A percentile compares a stretch with the other conserved stretches of the same genome.
Evolutionary conservation across 2,797 vertebrate species (phyloP).

Genomic region (Apogon hyalosoma): DNA sequence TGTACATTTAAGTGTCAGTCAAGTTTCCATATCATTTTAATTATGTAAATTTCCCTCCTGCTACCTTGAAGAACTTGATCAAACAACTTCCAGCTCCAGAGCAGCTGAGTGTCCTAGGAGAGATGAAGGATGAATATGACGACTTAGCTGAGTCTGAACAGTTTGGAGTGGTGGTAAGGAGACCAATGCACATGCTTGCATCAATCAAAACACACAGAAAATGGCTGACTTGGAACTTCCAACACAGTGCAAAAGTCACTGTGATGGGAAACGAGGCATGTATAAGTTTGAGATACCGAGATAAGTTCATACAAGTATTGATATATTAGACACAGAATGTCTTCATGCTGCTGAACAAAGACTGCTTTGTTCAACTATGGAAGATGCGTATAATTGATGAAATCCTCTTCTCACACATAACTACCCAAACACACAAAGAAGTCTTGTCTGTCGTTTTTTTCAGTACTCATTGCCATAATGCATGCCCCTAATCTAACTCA

Average conservation of each 20-base stretch:
- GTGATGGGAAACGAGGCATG: conserved; percentile 15
- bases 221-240: conserved; percentile 32
- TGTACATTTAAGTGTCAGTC: not conserved
- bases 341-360: conserved; percentile 46
- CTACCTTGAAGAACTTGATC: conserved; percentile 84
- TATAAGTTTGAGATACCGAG: not conserved
- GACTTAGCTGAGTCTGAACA: conserved; percentile 91
- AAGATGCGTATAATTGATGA: conserved; percentile 42
- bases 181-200: not conserved
- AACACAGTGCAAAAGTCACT: conserved; percentile 18
- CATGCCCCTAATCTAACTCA: no score
- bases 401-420: conserved; percentile 34
- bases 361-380: conserved; percentile 50
- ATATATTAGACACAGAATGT: conserved; percentile 30
- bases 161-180: conserved; percentile 89
- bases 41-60: conserved; percentile 13
- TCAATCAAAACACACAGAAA: conserved; percentile 2
- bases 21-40: not conserved
- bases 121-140: conserved; percentile 90
- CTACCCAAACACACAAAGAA: not conserved
- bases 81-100: conserved; percentile 88
- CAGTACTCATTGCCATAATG: no score
- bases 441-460: no score
- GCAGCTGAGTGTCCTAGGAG: conserved; percentile 83
- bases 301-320: conserved; percentile 3